Percentiles rank a stretch among this genome's conserved stretches.
Evolutionary conservation across 2,888 invertebrate genomes (phyloP).

Genomic region (Phyllotreta cruciferae): DNA sequence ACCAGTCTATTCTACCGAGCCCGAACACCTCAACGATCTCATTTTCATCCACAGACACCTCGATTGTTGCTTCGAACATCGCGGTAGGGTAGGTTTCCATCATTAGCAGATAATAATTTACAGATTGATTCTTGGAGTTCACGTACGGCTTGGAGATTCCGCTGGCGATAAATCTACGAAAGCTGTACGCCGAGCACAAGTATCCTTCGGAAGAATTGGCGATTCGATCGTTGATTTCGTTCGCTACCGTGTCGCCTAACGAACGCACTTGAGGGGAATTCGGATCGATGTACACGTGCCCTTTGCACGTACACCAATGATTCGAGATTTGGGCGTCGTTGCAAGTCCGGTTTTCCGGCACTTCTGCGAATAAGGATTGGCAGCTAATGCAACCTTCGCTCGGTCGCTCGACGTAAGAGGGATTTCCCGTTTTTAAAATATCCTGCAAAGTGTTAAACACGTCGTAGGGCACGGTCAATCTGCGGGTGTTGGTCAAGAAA

Average conservation of each 20-base stretch:
- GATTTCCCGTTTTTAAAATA: conserved; percentile 64
- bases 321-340: conserved; percentile 70
- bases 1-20: too few species aligned
- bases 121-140: conserved; percentile 45
- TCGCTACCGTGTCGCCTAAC: conserved; percentile 59
- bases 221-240: conserved; percentile 34
- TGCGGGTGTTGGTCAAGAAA: conserved; percentile 68
- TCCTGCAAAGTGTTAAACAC: conserved; percentile 76
- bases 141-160: conserved; percentile 44
- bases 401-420: conserved; percentile 47
- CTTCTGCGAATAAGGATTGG: conserved; percentile 69
- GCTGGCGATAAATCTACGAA: conserved; percentile 47
- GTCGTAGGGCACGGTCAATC: conserved; percentile 79
- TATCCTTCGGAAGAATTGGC: conserved; percentile 61
- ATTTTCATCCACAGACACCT: too few species aligned
- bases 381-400: conserved; percentile 70
- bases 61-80: conserved; percentile 71
- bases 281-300: conserved; percentile 61
- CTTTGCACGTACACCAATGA: conserved; percentile 80
- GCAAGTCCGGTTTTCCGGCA: conserved; percentile 70
- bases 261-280: conserved; percentile 63
- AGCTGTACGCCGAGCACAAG: conserved; percentile 43
- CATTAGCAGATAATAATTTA: conserved; percentile 68
- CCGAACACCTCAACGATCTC: too few species aligned
- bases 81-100: conserved; percentile 72